Base-by-base conservation (phyloP, 2,888 invertebrate species). In the Saturnia pavonia region DNA sequence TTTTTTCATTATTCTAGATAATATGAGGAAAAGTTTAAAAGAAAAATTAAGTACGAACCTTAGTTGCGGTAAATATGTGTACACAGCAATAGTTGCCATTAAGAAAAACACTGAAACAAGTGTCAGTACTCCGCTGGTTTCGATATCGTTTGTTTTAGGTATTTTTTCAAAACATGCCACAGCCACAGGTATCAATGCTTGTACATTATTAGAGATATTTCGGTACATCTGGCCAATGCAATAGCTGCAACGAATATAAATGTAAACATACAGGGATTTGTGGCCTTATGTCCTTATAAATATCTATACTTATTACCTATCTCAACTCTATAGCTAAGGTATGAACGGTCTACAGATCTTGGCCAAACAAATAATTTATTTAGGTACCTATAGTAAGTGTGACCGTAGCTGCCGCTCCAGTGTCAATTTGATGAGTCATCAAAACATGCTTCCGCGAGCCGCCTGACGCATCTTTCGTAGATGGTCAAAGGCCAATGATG, bases 121-220 rank as follows among this genome's bases (percentile, higher is more conserved):
- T 0, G 92, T 88, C 9, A 95, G 82, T 12, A 91, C 85, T 0
- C 94, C 91, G 68, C 87, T 90, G 54, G 89, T 91, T 73, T 91
- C 89, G 22, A 90, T 85, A 8, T 83, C 80, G 70, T 78, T 80
- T 88, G 94, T 54, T 90, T 96, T 75, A 89, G 94, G 34, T 89
- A 98, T 96, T 90, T 98, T 68, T 87, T 99, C 88, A 96, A 98
- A 94, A 74, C 94, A 93, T 1, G 92, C 88, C 45, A 94, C 74
- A 0, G 94, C 94, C 16, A 89, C 86, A 1, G 85, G 79, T 0
- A 88, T 75, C 25, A 74, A 79, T 72, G 83, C 91, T 75, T 70
- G 76, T 0, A 72, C 74, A 1, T 69, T 76, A 0, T 75, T 60
- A 19, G 78, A 82, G 19, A 43, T 72, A 75, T 91, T 90, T 4